phyloP scores from a whole-genome alignment of 2,113 vertebrate genomes.

The Sander vitreus region DNA sequence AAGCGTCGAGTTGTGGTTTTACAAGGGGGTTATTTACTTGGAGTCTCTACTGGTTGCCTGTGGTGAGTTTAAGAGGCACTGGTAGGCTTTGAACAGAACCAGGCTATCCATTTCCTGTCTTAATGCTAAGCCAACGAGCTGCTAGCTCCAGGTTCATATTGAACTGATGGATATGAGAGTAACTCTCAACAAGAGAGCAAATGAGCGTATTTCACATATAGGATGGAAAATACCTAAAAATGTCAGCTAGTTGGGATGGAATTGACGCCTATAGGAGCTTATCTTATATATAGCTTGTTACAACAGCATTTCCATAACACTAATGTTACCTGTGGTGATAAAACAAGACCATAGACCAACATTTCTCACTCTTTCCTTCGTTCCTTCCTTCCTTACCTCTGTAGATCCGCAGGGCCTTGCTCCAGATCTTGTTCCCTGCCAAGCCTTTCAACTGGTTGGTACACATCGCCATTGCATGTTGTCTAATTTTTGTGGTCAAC shows the following conservation, averaged over 20 bases:
- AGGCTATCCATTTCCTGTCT: neutral
- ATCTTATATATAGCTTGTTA: neutral
- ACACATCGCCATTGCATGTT: constrained; percentile 85
- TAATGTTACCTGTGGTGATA: neutral
- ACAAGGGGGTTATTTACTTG: neutral
- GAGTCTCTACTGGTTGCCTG: neutral
- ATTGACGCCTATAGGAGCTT: neutral
- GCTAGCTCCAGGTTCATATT: neutral
- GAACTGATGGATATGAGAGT: neutral
- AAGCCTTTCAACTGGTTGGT: constrained; percentile 88
- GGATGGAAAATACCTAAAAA: neutral
- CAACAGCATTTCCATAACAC: neutral
- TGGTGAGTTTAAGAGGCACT: neutral
- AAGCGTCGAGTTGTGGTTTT: neutral
- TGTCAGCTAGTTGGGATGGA: neutral
- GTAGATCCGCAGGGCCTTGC: constrained; percentile 88
- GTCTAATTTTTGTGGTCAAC: constrained; percentile 86
- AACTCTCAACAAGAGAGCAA: neutral
- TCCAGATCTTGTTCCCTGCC: constrained; percentile 87
- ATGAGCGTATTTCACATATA: neutral
- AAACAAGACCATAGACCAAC: neutral
- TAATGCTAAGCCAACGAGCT: neutral
- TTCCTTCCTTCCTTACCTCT: neutral
- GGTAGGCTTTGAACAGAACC: neutral
- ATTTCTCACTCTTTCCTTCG: no score